These are phyloP conservation scores for Drosophila azteca DNA, from an alignment of 1,140 invertebrate species.

Conservation along the genomic window DNA sequence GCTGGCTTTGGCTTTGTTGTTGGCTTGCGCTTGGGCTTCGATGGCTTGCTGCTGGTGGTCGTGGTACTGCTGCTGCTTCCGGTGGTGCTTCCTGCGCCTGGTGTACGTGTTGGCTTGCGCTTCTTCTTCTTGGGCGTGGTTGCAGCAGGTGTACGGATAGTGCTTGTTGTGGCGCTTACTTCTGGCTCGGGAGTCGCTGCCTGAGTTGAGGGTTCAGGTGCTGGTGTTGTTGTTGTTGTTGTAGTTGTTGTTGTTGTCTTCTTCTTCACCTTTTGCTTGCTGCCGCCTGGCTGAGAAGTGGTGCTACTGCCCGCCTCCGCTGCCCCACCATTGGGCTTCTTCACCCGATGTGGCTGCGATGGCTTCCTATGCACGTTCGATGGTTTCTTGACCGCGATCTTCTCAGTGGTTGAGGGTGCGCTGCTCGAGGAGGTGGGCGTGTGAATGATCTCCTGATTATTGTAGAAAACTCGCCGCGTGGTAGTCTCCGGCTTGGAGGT, in stretches of 20 bases:
- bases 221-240: slow-evolving; percentile 43
- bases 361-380: slow-evolving; percentile 54
- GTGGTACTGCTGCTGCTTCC: no score
- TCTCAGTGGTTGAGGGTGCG: slow-evolving; percentile 37
- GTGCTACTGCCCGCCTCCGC: slow-evolving; percentile 7
- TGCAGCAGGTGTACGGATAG: slow-evolving; percentile 27
- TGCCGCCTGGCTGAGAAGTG: slow-evolving; percentile 20
- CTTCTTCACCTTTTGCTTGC: slow-evolving; percentile 72
- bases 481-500: slow-evolving; percentile 61
- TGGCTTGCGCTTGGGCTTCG: slow-evolving; percentile 73
- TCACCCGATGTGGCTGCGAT: slow-evolving; percentile 57
- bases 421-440: slow-evolving; percentile 45
- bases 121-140: slow-evolving; percentile 74
- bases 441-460: slow-evolving; percentile 76
- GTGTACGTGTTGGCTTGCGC: slow-evolving; percentile 73
- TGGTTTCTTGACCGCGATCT: slow-evolving; percentile 62
- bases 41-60: slow-evolving; percentile 24
- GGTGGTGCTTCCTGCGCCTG: slow-evolving; percentile 19
- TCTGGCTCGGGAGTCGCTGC: slow-evolving; percentile 25
- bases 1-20: slow-evolving; percentile 57
- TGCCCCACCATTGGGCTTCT: slow-evolving; percentile 51
- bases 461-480: slow-evolving; percentile 71
- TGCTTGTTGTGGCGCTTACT: slow-evolving; percentile 49
- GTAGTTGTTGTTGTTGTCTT: slow-evolving; percentile 61
- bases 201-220: slow-evolving; percentile 35